A percentile compares a stretch with the other conserved stretches of the same genome.
Evolutionary conservation across 2,888 invertebrate species (phyloP).

Genomic region (Yponomeuta evonymella): DNA sequence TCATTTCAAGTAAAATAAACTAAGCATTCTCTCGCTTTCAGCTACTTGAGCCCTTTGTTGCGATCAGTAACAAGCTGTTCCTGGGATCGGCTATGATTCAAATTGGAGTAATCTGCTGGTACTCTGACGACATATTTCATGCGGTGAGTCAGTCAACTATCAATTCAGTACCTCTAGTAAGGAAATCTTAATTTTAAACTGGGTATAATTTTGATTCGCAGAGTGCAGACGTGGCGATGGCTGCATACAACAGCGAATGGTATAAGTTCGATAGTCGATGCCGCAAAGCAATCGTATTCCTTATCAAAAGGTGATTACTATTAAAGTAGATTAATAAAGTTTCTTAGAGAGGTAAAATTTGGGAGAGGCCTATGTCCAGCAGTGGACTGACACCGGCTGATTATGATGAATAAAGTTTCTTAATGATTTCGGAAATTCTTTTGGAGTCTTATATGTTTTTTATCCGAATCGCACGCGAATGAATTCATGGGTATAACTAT

Average conservation of each 20-base stretch:
- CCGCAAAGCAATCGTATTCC: constrained; percentile 52
- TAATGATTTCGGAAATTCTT: no score
- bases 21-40: constrained; percentile 31
- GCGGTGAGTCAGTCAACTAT: constrained; percentile 41
- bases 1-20: not conserved
- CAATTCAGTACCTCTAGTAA: no score
- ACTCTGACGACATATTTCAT: constrained; percentile 63
- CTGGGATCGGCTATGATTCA: constrained; percentile 57
- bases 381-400: no score
- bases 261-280: constrained; percentile 55
- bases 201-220: constrained; percentile 26
- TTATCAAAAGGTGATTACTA: constrained; percentile 47
- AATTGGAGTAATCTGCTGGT: constrained; percentile 67
- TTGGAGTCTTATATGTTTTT: no score
- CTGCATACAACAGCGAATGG: constrained; percentile 62
- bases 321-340: not conserved
- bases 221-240: constrained; percentile 55
- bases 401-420: no score
- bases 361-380: no score
- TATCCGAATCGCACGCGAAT: no score
- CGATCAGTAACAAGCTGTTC: constrained; percentile 59
- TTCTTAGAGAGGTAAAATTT: no score
- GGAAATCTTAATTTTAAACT: no score
- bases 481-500: no score
- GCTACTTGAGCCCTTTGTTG: constrained; percentile 60